These are phyloP conservation scores for Allophyes oxyacanthae DNA, from an alignment of 2,888 invertebrate species.

Conservation along the genomic window DNA sequence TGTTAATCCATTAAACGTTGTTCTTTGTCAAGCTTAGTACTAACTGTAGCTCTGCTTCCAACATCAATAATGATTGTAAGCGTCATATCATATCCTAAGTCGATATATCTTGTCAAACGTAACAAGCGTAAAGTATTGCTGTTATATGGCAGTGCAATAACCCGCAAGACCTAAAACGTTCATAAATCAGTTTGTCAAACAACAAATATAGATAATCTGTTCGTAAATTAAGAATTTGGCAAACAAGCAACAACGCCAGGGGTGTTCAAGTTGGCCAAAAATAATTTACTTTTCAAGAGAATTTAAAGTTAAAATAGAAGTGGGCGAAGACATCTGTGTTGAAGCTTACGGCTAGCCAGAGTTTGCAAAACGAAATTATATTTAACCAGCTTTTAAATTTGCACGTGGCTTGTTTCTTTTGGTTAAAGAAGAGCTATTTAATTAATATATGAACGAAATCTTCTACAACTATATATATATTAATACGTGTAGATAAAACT, in stretches of 20 bases:
- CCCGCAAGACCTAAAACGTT: conserved; percentile 9
- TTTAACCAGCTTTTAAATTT: conserved; percentile 29
- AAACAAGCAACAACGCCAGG: conserved; percentile 27
- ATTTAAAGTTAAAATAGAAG: conserved; percentile 44
- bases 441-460: too few species aligned
- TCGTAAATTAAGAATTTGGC: conserved; percentile 44
- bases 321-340: conserved; percentile 44
- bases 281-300: conserved; percentile 48
- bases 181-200: conserved; percentile 41
- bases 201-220: conserved; percentile 35
- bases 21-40: neutral
- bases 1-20: too few species aligned
- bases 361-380: conserved; percentile 26
- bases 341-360: conserved; percentile 27
- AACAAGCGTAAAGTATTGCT: conserved; percentile 13
- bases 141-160: conserved; percentile 5
- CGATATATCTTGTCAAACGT: conserved; percentile 22
- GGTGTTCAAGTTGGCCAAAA: conserved; percentile 39
- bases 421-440: neutral
- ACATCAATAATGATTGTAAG: conserved; percentile 13
- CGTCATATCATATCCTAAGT: conserved; percentile 25
- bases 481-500: too few species aligned
- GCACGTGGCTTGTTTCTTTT: conserved; percentile 19
- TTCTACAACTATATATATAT: too few species aligned
- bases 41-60: conserved; percentile 8